A percentile compares a stretch with the other conserved stretches of the same genome.
Conservation (phyloP, 2,888 invertebrate genomes). For the Drosophila acutilabella region DNA sequence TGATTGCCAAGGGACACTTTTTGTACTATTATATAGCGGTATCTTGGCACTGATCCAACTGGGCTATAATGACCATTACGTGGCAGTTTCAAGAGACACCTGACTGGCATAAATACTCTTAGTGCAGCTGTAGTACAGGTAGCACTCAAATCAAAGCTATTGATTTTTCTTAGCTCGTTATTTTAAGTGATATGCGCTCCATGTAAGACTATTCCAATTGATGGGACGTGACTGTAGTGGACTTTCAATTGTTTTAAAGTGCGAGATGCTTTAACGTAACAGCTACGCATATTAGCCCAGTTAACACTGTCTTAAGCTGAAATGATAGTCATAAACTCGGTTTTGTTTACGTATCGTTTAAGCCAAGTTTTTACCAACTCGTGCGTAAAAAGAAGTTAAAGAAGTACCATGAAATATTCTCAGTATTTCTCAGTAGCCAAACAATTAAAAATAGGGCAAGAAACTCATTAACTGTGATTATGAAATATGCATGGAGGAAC, state of each 20-base stretch:
- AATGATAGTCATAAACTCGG: too few relatives aligned
- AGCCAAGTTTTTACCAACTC: constrained; percentile 14
- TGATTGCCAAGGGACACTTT: constrained; percentile 8
- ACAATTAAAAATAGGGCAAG: constrained; percentile 72
- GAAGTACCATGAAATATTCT: constrained; percentile 32
- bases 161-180: constrained; percentile 53
- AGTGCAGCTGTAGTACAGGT: constrained; percentile 16
- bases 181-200: constrained; percentile 16
- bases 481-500: constrained; percentile 59
- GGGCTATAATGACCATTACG: constrained; percentile 60
- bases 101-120: constrained; percentile 23
- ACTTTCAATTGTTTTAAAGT: constrained; percentile 11
- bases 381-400: constrained; percentile 53
- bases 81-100: constrained; percentile 27
- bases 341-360: neutral
- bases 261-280: constrained; percentile 33
- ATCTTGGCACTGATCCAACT: constrained; percentile 65
- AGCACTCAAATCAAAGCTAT: constrained; percentile 59
- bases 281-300: constrained; percentile 8
- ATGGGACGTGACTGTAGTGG: constrained; percentile 48
- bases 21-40: constrained; percentile 11
- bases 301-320: neutral
- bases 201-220: constrained; percentile 5
- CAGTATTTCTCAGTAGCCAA: constrained; percentile 51
- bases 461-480: constrained; percentile 74